These are phyloP conservation scores for Synanthedon formicaeformis DNA, from an alignment of 2,888 invertebrate genomes.

Conservation along the genomic window DNA sequence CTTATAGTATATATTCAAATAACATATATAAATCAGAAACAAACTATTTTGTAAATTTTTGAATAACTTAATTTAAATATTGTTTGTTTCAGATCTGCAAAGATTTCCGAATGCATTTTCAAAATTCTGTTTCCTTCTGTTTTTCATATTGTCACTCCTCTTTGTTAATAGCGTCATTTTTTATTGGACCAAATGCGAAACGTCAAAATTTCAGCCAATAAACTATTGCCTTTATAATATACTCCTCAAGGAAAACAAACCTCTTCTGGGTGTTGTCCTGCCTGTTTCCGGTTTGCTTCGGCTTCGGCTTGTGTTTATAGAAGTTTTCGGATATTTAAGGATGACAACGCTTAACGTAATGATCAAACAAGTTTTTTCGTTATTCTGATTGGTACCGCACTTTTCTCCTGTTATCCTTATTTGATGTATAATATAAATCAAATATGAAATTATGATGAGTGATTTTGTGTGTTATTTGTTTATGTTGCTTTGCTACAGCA, in stretches of 20 bases:
- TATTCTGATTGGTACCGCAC: slow-evolving; percentile 31
- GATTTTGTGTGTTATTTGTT: slow-evolving; percentile 48
- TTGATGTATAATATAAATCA: slow-evolving; percentile 9
- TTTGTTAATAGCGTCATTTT: too few relatives aligned
- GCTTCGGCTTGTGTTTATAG: too few relatives aligned
- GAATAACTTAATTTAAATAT: too few relatives aligned
- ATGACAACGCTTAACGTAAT: slow-evolving; percentile 56
- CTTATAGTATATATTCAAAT: too few relatives aligned
- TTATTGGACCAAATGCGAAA: too few relatives aligned
- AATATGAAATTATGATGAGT: slow-evolving; percentile 66
- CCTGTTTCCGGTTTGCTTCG: slow-evolving; percentile 11
- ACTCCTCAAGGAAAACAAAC: not conserved
- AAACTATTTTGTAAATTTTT: too few relatives aligned
- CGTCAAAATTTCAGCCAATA: not conserved
- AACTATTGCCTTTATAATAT: not conserved
- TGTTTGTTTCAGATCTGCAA: too few relatives aligned
- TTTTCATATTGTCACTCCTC: too few relatives aligned
- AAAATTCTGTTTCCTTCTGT: too few relatives aligned
- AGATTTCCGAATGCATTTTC: too few relatives aligned
- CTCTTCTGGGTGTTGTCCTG: slow-evolving; percentile 55
- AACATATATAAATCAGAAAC: too few relatives aligned
- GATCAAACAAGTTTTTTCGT: slow-evolving; percentile 55
- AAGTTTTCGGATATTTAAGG: slow-evolving; percentile 9
- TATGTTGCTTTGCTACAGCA: slow-evolving; percentile 52
- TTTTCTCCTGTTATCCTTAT: slow-evolving; percentile 15